Evolutionary conservation across 2,797 vertebrate genomes (phyloP), one percentile per base, ranked within the genome.

Genomic region (Acipenser oxyrinchus): DNA sequence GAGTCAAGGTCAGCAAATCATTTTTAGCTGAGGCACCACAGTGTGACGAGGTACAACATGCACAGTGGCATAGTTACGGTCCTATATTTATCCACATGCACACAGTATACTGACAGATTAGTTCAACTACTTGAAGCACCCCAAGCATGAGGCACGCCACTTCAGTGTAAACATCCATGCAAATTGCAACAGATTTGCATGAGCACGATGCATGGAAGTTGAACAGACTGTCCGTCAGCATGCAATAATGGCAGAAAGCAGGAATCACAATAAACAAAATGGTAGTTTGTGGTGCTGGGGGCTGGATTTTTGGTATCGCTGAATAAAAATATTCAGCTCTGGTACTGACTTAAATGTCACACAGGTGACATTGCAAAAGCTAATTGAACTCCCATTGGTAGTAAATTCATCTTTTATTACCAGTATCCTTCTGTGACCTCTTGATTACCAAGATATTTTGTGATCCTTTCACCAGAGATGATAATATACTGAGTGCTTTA

Each of bases 41-140:
- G 82, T 83, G 88, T 87, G 87, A 89, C 88, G 89, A 88, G 87
- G 84, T 87, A 91, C 86, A 86, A 86, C 90, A 91, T 84, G 76
- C 86, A 72, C 82, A 84, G 87, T 85, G 86, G 87, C 89, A 88
- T 87, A 87, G 80, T 71, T 84, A 85, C 79, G 76, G 5, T 76
- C 86, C 94, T 99, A 98, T 95, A 95, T 97, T 97, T 98, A 95
- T 88, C 94, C 88, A 62, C 69, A 81, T 85, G 92, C 88, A 90
- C 92, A 94, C 88, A 90, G 86, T 90, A 93, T 89, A 88, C 90
- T 92, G 90, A 90, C 90, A 86, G 88, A 89, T 92, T 88, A 87
- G 85, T 67, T 81, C 87, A 83, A 87, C 83, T 72, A 81, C 82
- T 81, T 78, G 73, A 74, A 77, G 84, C 81, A 82, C 83, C 88